These are phyloP conservation scores for Macrophya annulata DNA, from an alignment of 2,888 invertebrate species.

Conservation along the genomic window DNA sequence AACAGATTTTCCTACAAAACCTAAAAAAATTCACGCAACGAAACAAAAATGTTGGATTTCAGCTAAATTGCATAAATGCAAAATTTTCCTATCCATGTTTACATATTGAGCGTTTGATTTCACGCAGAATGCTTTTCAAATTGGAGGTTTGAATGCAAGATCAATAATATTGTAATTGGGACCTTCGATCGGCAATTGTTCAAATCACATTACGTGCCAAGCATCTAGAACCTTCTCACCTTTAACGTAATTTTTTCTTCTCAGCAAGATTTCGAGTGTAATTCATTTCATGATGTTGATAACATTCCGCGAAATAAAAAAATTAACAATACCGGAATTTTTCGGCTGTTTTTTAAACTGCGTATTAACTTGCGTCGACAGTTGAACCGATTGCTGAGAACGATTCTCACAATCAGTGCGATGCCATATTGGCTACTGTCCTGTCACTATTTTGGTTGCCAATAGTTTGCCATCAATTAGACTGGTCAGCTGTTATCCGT, in stretches of 20 bases:
- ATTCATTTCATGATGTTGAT: neutral
- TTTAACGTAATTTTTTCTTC: no score
- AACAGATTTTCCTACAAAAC: no score
- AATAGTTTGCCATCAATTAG: conserved; percentile 10
- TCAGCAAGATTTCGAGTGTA: neutral
- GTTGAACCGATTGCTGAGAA: neutral
- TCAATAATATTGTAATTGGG: neutral
- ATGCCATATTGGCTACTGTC: neutral
- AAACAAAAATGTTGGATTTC: neutral
- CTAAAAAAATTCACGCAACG: no score
- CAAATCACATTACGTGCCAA: no score
- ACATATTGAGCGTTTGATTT: neutral
- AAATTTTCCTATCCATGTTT: no score
- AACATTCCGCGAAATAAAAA: neutral
- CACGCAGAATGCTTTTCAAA: neutral
- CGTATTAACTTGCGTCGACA: neutral
- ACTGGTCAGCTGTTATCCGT: neutral
- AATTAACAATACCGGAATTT: neutral
- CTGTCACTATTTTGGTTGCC: neutral
- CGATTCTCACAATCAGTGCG: neutral
- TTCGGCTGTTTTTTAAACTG: neutral
- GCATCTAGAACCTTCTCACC: no score
- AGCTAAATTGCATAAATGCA: no score
- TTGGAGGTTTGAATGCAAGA: no score
- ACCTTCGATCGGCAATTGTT: neutral